These are phyloP conservation scores for Saguinus imperator DNA, from an alignment of 2,113 vertebrate genomes.

Conservation along the genomic window DNA sequence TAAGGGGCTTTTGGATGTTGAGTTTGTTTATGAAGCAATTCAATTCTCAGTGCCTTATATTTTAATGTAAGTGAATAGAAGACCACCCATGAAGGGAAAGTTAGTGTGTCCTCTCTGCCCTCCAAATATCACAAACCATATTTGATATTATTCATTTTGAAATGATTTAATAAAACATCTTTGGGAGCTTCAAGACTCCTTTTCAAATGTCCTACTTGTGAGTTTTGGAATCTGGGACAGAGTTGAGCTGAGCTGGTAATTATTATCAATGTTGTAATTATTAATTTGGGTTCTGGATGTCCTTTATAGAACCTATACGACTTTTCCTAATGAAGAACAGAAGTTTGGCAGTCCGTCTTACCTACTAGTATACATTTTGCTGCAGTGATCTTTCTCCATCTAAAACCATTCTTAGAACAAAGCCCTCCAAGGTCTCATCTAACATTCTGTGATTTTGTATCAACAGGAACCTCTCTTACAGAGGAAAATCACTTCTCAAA, in stretches of 20 bases:
- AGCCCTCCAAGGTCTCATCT: not conserved
- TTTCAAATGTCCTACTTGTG: not conserved
- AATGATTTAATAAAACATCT: conserved; percentile 15
- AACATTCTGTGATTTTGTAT: not conserved
- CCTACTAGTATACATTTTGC: not conserved
- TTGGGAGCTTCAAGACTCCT: not conserved
- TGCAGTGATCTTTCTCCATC: not conserved
- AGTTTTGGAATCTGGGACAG: not conserved
- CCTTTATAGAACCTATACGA: not conserved
- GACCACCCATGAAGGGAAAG: not conserved
- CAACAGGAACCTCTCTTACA: not conserved
- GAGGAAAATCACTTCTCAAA: conserved; percentile 15
- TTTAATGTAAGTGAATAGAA: not conserved
- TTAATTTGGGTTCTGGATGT: not conserved
- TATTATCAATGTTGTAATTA: conserved; percentile 13
- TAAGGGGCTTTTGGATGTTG: not conserved
- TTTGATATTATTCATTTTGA: not conserved
- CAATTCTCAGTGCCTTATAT: not conserved
- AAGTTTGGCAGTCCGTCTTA: not conserved
- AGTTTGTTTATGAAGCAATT: conserved; percentile 19
- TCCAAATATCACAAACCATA: not conserved
- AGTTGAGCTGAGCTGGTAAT: not conserved
- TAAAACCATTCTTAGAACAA: not conserved
- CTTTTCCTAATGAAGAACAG: not conserved
- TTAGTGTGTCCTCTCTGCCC: not conserved